phyloP scores from a whole-genome alignment of 2,888 invertebrate genomes.

The Elysia crispata region DNA sequence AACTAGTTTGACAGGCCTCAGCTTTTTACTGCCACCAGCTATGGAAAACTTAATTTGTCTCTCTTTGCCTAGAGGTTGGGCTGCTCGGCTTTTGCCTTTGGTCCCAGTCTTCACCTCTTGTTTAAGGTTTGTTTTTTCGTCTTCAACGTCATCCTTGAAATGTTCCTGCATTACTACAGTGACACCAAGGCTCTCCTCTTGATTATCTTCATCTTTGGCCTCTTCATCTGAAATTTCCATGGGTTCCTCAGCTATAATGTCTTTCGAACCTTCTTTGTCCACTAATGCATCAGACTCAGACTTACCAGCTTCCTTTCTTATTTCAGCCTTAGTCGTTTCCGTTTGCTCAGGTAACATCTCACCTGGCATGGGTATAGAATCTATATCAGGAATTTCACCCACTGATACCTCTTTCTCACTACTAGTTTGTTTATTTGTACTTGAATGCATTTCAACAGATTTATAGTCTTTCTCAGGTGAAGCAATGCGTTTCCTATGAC shows the following conservation, averaged over 20 bases:
- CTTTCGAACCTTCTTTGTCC: neutral
- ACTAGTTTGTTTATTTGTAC: neutral
- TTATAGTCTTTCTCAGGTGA: neutral
- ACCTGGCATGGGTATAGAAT: slow-evolving; percentile 40
- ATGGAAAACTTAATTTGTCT: slow-evolving; percentile 47
- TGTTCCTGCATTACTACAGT: neutral
- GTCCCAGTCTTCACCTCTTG: neutral
- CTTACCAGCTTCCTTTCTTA: neutral
- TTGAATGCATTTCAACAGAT: neutral
- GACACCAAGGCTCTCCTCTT: neutral
- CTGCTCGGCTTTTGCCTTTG: neutral
- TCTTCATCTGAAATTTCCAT: slow-evolving; percentile 38
- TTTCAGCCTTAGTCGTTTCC: neutral
- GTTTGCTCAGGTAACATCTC: slow-evolving; percentile 35
- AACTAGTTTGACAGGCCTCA: slow-evolving; percentile 9
- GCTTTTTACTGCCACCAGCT: slow-evolving; percentile 23
- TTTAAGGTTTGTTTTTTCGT: neutral
- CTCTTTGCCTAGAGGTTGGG: slow-evolving; percentile 24
- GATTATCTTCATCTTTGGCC: neutral
- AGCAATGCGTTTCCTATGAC: neutral
- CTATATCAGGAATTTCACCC: neutral
- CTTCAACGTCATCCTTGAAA: neutral
- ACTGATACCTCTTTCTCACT: neutral
- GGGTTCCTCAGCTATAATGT: slow-evolving; percentile 13
- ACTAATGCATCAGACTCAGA: neutral